Conservation (phyloP, 2,888 invertebrate genomes). For the Trissoscelio sp. region DNA sequence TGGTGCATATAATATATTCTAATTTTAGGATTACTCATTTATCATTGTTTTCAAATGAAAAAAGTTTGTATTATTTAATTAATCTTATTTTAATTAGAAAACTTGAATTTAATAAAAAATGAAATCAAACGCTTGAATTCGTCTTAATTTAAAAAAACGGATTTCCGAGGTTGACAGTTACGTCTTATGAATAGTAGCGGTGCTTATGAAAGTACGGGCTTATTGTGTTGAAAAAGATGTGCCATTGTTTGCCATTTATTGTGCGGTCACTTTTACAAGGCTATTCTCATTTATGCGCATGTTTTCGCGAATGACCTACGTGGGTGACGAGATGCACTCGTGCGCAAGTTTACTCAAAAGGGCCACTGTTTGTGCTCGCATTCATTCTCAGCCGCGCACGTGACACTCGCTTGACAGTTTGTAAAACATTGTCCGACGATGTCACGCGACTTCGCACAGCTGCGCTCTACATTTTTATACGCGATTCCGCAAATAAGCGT, state of each 20-base stretch:
- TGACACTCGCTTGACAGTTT: conserved; percentile 65
- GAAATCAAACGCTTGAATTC: not conserved
- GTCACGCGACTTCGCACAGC: conserved; percentile 52
- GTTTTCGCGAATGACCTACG: conserved; percentile 63
- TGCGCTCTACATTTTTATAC: conserved; percentile 57
- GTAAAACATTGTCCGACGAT: conserved; percentile 57
- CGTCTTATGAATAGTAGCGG: conserved; percentile 31
- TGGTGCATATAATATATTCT: too few relatives aligned
- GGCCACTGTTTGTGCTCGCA: conserved; percentile 53
- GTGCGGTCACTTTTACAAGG: conserved; percentile 51
- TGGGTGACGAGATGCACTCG: conserved; percentile 60
- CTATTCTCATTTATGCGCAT: conserved; percentile 56
- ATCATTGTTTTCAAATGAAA: too few relatives aligned
- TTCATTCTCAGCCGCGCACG: conserved; percentile 56
- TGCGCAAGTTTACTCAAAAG: conserved; percentile 46
- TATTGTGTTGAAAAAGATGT: conserved; percentile 49
- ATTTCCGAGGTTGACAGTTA: conserved; percentile 21
- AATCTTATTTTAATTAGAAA: too few relatives aligned
- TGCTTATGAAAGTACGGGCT: conserved; percentile 15
- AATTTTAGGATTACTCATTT: too few relatives aligned
- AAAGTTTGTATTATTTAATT: not conserved
- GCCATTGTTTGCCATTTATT: conserved; percentile 65
- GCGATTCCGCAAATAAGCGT: conserved; percentile 39
- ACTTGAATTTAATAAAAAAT: too few relatives aligned
- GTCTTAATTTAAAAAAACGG: conserved; percentile 21